Evolutionary conservation across 1,140 invertebrate genomes (phyloP).

Genomic region (Antheraea mylitta): DNA sequence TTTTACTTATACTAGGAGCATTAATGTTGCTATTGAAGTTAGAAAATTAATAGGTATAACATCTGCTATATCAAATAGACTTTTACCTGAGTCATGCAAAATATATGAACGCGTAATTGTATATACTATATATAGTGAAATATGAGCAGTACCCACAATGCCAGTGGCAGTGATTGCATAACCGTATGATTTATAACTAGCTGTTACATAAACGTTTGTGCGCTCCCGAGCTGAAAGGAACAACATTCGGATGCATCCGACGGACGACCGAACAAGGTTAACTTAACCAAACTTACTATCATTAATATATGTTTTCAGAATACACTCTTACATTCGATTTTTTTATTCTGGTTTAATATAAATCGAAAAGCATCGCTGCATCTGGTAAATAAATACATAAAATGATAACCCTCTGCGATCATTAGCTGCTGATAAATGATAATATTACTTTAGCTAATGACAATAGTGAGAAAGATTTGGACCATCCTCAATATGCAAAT

Average conservation of each 20-base stretch:
- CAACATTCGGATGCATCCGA: conserved; percentile 20
- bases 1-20: too few relatives aligned
- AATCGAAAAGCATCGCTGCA: too few relatives aligned
- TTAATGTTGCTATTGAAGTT: too few relatives aligned
- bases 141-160: not conserved
- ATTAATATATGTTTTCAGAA: not conserved
- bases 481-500: too few relatives aligned
- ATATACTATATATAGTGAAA: not conserved
- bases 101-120: not conserved
- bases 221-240: conserved; percentile 19
- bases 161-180: conserved; percentile 8
- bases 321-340: too few relatives aligned
- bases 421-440: too few relatives aligned
- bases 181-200: conserved; percentile 12
- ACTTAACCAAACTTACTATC: not conserved
- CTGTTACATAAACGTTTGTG: conserved; percentile 18
- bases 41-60: not conserved
- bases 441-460: too few relatives aligned
- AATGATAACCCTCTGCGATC: too few relatives aligned
- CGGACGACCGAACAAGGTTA: conserved; percentile 10
- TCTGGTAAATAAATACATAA: too few relatives aligned
- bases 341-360: too few relatives aligned
- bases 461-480: too few relatives aligned
- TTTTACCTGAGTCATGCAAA: not conserved
- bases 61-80: not conserved